Base-by-base conservation (phyloP, 2,797 vertebrate species). In the Pyrocephalus nanus region DNA sequence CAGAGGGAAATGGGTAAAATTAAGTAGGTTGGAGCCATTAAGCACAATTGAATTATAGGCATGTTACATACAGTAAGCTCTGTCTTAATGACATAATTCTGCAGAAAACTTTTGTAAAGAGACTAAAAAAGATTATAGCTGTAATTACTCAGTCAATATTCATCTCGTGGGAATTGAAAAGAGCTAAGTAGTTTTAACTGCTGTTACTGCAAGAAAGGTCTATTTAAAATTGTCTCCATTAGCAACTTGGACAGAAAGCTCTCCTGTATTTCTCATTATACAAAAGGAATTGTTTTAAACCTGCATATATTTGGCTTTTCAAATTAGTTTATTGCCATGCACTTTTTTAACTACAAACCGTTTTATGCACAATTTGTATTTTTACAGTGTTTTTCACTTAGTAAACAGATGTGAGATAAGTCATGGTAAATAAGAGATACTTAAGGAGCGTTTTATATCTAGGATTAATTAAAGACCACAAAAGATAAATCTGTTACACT, bases 131-230 rank as follows among this genome's bases (percentile, higher is more conserved):
- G 67, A 86, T 89, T 76, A 82, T 60, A 83, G 50, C 76, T 91
- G 66, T 93, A 94, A 93, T 93, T 92, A 90, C 32, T 90, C 58
- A 75, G 54, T 72, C 77, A 78, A 15, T 86, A 75, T 69, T 93
- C 73, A 81, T 86, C 88, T 55, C 0, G 0, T 92, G 85, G 72
- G 78, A 94, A 73, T 11, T 79, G 30, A 86, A 77, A 71, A 86
- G 38, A 65, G 20, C 62, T 32, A 61, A 88, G 47, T 43, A 84
- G 70, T 74, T 93, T 86, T 42, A 76, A 69, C 75, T 78, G 58
- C 77, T 81, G 27, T 81, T 88, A 66, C 36, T 32, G 9, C 50
- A 81, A 88, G 62, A 88, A 92, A 84, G 42, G 55, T 78, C 64
- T 75, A 78, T 86, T 88, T 88, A 11, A 88, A 84, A 69, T 78